Base-by-base conservation (phyloP, 2,113 vertebrate genomes). In the Leptobrachium ailaonicum region DNA sequence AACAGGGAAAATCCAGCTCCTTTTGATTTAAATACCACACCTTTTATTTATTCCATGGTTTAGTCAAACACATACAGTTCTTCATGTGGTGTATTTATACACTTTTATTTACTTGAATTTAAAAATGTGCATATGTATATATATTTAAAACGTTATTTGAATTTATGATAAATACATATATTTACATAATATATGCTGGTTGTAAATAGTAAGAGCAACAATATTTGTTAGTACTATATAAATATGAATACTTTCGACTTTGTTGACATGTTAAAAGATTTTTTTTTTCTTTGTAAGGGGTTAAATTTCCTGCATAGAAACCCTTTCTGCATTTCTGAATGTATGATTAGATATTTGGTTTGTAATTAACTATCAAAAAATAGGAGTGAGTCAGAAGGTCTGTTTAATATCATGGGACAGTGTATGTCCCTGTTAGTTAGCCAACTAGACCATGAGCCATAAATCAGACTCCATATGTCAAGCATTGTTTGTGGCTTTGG, bases 401-500 rank as follows among this genome's bases (percentile, higher is more conserved):
- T 56, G 43, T 66, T 78, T 71, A 71, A 70, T 45, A 11, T 62
- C 53, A 66, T 53, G 66, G 66, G 63, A 60, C 71, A 69, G 71
- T 69, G 68, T 69, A 62, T 68, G 53, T 20, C 43, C 14, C 44
- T 80, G 45, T 72, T 80, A 63, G 43, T 79, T 63, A 68, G 71
- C 42, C 71, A 74, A 69, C 71, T 68, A 74, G 79, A 74, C 62
- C 53, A 62, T 69, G 9, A 47, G 66, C 42, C n/a, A 74, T 84
- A 85, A 85, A 86, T 75, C 84, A 85, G 82, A 73, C 79, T 66
- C 84, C 83, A 85, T 86, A 77, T 79, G 82, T 45, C 80, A 82
- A 80, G 75, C 85, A 82, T 82, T 83, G 80, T 53, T 53, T 45
- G 74, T 74, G 6, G 58, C 40, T 9, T 5, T 72, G 75, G 58